These are phyloP conservation scores for Synanthedon tipuliformis DNA, from an alignment of 2,888 invertebrate species.

Conservation along the genomic window DNA sequence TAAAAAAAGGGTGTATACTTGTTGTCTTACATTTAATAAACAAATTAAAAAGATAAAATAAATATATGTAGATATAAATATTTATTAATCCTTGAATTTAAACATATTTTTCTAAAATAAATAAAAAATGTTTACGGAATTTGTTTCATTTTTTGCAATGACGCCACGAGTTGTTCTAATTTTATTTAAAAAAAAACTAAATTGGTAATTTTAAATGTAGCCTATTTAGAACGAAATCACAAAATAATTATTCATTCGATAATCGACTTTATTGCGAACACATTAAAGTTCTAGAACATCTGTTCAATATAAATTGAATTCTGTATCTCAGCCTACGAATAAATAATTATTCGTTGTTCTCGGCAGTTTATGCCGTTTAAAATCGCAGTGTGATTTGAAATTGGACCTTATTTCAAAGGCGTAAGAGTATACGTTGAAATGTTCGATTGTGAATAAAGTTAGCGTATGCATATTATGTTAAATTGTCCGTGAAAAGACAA, in stretches of 20 bases:
- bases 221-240: background rate
- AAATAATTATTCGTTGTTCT: no score
- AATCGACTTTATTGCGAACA: background rate
- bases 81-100: no score
- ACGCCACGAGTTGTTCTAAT: background rate
- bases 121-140: background rate
- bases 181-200: background rate
- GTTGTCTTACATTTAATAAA: no score
- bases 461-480: background rate
- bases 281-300: background rate
- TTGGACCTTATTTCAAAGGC: background rate
- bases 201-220: background rate
- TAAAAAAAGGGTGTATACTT: no score
- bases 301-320: background rate
- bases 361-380: no score
- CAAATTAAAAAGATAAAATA: no score
- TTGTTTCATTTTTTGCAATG: background rate
- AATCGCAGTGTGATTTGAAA: background rate
- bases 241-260: background rate
- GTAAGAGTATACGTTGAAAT: background rate
- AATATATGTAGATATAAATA: no score
- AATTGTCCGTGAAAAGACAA: constrained; percentile 1
- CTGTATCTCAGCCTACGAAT: no score
- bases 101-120: no score
- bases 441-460: background rate